Base-by-base conservation (phyloP, 1,140 invertebrate genomes). In the Scaptomyza pallida region DNA sequence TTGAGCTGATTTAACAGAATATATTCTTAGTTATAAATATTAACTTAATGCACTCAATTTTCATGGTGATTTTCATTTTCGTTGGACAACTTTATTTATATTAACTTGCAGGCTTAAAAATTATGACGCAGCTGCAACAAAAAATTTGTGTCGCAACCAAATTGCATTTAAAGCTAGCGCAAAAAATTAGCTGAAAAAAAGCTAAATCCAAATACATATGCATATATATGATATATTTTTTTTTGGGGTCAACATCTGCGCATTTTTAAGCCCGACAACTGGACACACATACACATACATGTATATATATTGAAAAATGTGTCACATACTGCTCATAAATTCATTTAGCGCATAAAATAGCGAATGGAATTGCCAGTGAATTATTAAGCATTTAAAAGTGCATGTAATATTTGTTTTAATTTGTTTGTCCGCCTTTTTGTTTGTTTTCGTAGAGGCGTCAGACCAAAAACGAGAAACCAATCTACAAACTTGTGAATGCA, bases 281-380 rank as follows among this genome's bases (percentile, higher is more conserved):
- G 4, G 50, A 57, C 15, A 35, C 9, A 30, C 54, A 9, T 13
- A 16, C 17, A 19, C 21, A 41, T 6, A 5, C 3, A 2, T 19
- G 17, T 47, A 51, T 50, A 48, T 33, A 3, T 17, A 13, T 35
- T 30, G 44, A 55, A 70, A 75, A 77, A 77, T 71, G 74, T 77
- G 75, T 77, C 75, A 77, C 65, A 75, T 65, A 75, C 75, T 77
- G 75, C 71, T 75, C 75, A 75, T 77, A 77, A 77, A 77, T 75
- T 77, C 75, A 77, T 75, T 75, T 65, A 61, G 67, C 60, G 67
- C 73, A 75, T 56, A 57, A 72, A 75, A 75, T 65, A 51, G 41
- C 52, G 21, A 69, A 50, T 57, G 72, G 45, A 74, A 71, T 77
- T 71, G 60, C 56, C 33, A 60, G 65, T 75, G 72, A 71, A 77